A percentile compares a stretch with the other conserved stretches of the same genome.
Conservation (phyloP, 2,888 invertebrate genomes). For the Apamea epomidion region DNA sequence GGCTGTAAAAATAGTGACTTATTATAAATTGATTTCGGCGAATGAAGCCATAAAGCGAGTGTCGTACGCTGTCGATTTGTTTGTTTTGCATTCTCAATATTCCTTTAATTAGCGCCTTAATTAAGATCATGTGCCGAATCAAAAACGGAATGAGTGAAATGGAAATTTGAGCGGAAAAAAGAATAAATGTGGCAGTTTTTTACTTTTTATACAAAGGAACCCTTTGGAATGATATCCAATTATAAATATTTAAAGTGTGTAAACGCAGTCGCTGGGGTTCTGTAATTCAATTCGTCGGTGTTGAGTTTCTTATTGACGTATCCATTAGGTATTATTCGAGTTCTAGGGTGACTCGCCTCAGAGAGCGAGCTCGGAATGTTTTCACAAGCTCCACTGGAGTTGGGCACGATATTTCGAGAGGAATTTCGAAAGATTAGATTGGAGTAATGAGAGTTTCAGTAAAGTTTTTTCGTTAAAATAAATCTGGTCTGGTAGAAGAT, state of each 20-base stretch:
- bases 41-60: constrained; percentile 53
- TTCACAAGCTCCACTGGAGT: constrained; percentile 53
- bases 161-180: constrained; percentile 54
- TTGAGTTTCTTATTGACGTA: constrained; percentile 88
- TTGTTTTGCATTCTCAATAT: constrained; percentile 52
- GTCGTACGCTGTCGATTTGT: constrained; percentile 40
- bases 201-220: constrained; percentile 63
- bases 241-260: constrained; percentile 86
- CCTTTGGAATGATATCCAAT: constrained; percentile 78
- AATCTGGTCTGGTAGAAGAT: constrained; percentile 16
- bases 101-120: constrained; percentile 60
- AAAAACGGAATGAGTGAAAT: constrained; percentile 56
- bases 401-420: constrained; percentile 49
- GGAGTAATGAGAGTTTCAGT: constrained; percentile 48
- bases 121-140: constrained; percentile 63
- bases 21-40: constrained; percentile 47
- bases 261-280: constrained; percentile 77
- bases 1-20: constrained; percentile 51
- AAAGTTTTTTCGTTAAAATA: constrained; percentile 25
- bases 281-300: constrained; percentile 85
- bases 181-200: constrained; percentile 56
- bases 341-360: constrained; percentile 70
- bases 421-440: constrained; percentile 53
- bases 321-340: constrained; percentile 83
- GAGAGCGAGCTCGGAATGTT: constrained; percentile 63